Evolutionary conservation across 2,888 invertebrate genomes (phyloP).

Genomic region (Dryomyza anilis): DNA sequence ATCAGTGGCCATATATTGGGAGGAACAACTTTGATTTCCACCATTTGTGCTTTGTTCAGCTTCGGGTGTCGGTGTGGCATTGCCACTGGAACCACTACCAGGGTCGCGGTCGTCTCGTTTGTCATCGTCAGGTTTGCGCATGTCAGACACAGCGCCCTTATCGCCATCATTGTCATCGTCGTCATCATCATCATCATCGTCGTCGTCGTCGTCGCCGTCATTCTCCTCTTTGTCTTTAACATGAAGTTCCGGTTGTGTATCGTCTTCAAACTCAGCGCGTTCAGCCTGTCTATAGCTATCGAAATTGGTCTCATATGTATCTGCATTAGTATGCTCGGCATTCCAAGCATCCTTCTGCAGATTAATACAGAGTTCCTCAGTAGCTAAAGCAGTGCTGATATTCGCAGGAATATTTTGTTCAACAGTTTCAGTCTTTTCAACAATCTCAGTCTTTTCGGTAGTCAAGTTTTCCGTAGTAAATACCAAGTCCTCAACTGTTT

Average conservation of each 20-base stretch:
- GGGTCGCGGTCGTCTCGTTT: slow-evolving; percentile 69
- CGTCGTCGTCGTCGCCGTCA: slow-evolving; percentile 69
- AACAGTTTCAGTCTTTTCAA: slow-evolving; percentile 48
- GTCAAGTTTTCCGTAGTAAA: background rate
- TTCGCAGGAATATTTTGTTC: slow-evolving; percentile 42
- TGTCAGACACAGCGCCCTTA: slow-evolving; percentile 46
- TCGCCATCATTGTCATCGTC: slow-evolving; percentile 55
- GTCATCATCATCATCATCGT: slow-evolving; percentile 52
- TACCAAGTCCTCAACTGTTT: slow-evolving; percentile 35
- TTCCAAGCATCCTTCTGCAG: slow-evolving; percentile 49
- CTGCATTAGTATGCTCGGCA: slow-evolving; percentile 34
- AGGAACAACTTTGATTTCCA: slow-evolving; percentile 59
- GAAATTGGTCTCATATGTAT: slow-evolving; percentile 34
- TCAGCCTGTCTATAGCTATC: slow-evolving; percentile 35
- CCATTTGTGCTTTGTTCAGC: slow-evolving; percentile 37
- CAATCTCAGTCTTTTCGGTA: slow-evolving; percentile 31
- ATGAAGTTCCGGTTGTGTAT: slow-evolving; percentile 26
- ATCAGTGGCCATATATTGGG: slow-evolving; percentile 73
- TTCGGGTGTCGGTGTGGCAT: slow-evolving; percentile 51
- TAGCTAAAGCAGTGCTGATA: slow-evolving; percentile 29
- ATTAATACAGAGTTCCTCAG: slow-evolving; percentile 43
- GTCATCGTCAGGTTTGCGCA: slow-evolving; percentile 60
- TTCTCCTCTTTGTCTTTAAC: slow-evolving; percentile 37
- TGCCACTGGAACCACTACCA: slow-evolving; percentile 67
- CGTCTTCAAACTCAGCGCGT: slow-evolving; percentile 21